A percentile compares a stretch with the other conserved stretches of the same genome.
Evolutionary conservation across 1,140 invertebrate genomes (phyloP).

Genomic region (Globodera rostochiensis): DNA sequence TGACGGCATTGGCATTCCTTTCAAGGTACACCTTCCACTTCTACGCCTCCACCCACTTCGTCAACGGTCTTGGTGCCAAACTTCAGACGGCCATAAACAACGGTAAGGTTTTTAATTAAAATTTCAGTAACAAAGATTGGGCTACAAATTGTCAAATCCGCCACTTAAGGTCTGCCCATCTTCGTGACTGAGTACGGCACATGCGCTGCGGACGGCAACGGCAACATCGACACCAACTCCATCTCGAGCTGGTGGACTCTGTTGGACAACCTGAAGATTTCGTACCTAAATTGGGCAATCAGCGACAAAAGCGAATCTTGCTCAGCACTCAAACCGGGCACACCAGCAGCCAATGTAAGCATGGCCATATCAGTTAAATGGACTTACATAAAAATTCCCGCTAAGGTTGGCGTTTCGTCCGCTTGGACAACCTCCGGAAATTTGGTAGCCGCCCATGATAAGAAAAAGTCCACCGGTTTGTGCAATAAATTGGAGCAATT

Average conservation of each 20-base stretch:
- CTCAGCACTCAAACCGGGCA: constrained; percentile 5
- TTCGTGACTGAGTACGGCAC: constrained; percentile 41
- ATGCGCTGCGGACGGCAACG: constrained; percentile 24
- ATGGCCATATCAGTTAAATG: no score
- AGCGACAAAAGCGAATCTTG: not conserved
- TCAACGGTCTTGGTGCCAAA: not conserved
- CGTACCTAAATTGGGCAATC: constrained; percentile 11
- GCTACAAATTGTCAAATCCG: not conserved
- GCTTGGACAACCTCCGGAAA: no score
- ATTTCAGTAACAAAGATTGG: no score
- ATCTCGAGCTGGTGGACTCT: constrained; percentile 29
- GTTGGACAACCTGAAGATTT: constrained; percentile 25
- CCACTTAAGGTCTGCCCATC: not conserved
- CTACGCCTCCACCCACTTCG: constrained; percentile 27
- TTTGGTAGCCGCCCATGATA: no score
- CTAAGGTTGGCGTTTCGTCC: no score
- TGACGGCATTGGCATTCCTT: not conserved
- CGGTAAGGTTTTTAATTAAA: not conserved
- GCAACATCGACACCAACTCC: not conserved
- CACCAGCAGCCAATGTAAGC: not conserved
- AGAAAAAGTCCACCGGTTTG: no score
- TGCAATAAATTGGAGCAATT: no score
- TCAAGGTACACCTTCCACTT: constrained; percentile 27
- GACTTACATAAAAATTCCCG: no score
- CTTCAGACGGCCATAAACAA: constrained; percentile 37